Evolutionary conservation across 2,888 invertebrate genomes (phyloP).

Genomic region (Ommatoiulus sabulosus): DNA sequence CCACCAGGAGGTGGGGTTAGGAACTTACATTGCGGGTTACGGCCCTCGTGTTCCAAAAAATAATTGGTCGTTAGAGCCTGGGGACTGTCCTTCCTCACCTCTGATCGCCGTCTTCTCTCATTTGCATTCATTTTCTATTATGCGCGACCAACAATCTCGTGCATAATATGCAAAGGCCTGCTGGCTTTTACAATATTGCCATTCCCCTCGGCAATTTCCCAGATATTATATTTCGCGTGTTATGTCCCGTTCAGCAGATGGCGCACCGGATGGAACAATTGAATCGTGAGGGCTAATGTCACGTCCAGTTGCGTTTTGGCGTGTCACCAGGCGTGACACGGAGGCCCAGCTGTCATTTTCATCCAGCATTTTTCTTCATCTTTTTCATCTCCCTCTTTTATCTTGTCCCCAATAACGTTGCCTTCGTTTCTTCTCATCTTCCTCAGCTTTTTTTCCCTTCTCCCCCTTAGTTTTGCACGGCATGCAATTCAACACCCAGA

Average conservation of each 20-base stretch:
- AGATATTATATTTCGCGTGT: background rate
- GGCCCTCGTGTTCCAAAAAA: background rate
- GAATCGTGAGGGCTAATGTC: background rate
- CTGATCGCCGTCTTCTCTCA: background rate
- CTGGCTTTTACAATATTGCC: conserved; percentile 9
- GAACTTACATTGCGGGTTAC: background rate
- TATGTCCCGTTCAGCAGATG: background rate
- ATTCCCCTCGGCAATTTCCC: background rate
- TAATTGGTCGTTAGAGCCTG: background rate
- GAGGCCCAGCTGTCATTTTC: background rate
- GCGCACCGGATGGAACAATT: background rate
- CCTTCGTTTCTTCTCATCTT: conserved; percentile 12
- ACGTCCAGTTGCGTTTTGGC: conserved; percentile 33
- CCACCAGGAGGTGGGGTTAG: background rate
- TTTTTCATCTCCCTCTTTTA: background rate
- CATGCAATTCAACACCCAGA: background rate
- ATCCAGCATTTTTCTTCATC: background rate
- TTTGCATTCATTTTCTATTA: conserved; percentile 11
- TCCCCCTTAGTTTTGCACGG: background rate
- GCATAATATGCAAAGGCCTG: conserved; percentile 20
- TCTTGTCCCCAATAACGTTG: background rate
- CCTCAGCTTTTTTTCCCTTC: background rate
- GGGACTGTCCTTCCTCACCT: background rate
- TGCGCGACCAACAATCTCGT: background rate
- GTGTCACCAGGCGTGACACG: conserved; percentile 6